These are phyloP conservation scores for Ylistrum balloti DNA, from an alignment of 1,140 invertebrate species.

Conservation along the genomic window DNA sequence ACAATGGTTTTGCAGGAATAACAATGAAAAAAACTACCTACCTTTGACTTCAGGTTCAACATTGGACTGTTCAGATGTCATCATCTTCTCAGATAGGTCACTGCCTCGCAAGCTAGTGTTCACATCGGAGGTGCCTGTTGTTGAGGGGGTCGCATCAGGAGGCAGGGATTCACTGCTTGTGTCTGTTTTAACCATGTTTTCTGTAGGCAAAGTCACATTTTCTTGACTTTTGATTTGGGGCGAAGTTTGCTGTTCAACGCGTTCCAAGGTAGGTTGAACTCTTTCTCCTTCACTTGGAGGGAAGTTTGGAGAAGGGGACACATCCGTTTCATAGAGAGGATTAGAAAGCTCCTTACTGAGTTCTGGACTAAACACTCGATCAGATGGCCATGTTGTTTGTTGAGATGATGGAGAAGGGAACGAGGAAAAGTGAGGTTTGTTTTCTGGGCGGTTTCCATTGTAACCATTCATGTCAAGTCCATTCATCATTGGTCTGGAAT, in stretches of 20 bases:
- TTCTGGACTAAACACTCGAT: neutral
- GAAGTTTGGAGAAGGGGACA: neutral
- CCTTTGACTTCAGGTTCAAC: neutral
- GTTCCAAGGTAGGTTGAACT: neutral
- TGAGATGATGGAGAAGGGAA: slow-evolving; percentile 45
- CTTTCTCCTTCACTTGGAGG: neutral
- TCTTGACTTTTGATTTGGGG: slow-evolving; percentile 1
- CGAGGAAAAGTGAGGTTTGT: slow-evolving; percentile 43
- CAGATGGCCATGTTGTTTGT: slow-evolving; percentile 53
- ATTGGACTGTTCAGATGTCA: neutral
- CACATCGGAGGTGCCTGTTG: neutral
- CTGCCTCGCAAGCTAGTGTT: neutral
- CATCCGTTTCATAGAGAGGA: neutral
- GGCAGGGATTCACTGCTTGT: neutral
- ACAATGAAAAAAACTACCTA: neutral
- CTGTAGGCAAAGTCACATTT: neutral
- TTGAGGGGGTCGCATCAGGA: neutral
- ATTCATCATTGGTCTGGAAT: slow-evolving; percentile 76
- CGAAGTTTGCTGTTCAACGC: neutral
- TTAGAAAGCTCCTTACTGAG: neutral
- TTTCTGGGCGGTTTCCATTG: slow-evolving; percentile 49
- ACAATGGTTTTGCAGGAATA: too few species aligned
- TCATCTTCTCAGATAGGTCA: neutral
- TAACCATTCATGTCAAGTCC: slow-evolving; percentile 75
- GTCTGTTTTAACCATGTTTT: neutral